phyloP scores from a whole-genome alignment of 2,113 vertebrate genomes.

The Corapipo altera region DNA sequence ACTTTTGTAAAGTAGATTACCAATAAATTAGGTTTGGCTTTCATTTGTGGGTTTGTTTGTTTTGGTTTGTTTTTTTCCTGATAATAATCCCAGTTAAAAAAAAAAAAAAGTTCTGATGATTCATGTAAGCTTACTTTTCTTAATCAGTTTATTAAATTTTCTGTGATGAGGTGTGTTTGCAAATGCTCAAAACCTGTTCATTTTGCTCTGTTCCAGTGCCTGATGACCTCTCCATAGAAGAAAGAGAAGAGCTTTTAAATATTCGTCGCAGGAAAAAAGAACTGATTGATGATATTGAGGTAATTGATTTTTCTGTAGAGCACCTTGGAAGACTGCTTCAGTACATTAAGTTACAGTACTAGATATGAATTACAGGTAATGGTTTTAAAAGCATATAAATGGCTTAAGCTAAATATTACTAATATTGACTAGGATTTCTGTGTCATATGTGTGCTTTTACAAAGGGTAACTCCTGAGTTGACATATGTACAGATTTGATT shows the following conservation, averaged over 20 bases:
- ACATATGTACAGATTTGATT: neutral
- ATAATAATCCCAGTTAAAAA: neutral
- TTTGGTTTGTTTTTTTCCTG: neutral
- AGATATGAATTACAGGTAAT: neutral
- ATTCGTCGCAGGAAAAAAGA: constrained; percentile 95
- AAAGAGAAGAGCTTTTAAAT: constrained; percentile 91
- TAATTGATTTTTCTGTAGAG: constrained; percentile 57
- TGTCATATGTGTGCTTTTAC: neutral
- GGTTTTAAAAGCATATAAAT: neutral
- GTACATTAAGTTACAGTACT: neutral
- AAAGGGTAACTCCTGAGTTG: neutral
- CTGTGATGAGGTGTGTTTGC: neutral
- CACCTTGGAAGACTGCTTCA: neutral
- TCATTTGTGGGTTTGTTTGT: neutral
- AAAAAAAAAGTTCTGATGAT: neutral
- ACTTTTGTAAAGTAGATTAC: neutral
- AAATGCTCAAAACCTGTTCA: neutral
- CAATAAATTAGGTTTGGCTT: neutral
- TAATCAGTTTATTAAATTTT: neutral
- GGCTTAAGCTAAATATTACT: neutral
- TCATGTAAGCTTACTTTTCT: neutral
- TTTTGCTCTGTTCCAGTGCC: constrained; percentile 80
- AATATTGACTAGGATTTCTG: neutral
- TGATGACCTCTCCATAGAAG: constrained; percentile 93
- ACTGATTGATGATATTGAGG: constrained; percentile 97